Evolutionary conservation across 2,888 invertebrate genomes (phyloP), one percentile per base, ranked within the genome.

Genomic region (Drosophila incognita): DNA sequence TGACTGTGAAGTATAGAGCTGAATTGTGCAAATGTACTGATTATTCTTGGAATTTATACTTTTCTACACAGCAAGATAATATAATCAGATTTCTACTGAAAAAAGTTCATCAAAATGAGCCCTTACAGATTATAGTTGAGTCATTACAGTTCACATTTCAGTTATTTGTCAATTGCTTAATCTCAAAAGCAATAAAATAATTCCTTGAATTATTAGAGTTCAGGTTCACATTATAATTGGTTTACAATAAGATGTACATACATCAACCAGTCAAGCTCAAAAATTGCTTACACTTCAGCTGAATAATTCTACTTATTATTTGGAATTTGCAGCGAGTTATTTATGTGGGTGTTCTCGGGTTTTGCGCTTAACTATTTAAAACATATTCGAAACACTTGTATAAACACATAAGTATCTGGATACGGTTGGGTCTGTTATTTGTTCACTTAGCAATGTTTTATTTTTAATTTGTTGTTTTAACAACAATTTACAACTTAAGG

Each of bases 11-110:
- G 24, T 63, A n/a, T 46, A 31, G 11, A 10, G 29, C 35, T 7
- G 24, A 21, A 38, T 42, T 38, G 40, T 29, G 31, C 40, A 29
- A 24, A 31, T 31, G 24, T 53, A 29, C 35, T 3, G n/a, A 24
- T 53, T 48, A 54, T 36, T 40, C 10, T 8, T 67, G 2, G 10
- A 33, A 18, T 21, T 15, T 21, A 21, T 21, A 13, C 2, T 13
- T 5, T 18, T 4, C 18, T 40, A 11, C 7, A 24, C 24, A 42
- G 40, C 53, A 27, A 35, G 78, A 74, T 61, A 65, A 24, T 49
- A 31, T 15, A 13, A 69, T 71, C 60, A 21, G 6, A 69, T 53
- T 59, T 70, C 15, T 0, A 8, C 27, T 2, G 13, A 68, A 56
- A 35, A 8, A 21, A 46, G 4, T 2, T 13, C 1, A 46, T 24